Evolutionary conservation across 2,113 vertebrate genomes (phyloP).

Genomic region (Tiliqua scincoides): DNA sequence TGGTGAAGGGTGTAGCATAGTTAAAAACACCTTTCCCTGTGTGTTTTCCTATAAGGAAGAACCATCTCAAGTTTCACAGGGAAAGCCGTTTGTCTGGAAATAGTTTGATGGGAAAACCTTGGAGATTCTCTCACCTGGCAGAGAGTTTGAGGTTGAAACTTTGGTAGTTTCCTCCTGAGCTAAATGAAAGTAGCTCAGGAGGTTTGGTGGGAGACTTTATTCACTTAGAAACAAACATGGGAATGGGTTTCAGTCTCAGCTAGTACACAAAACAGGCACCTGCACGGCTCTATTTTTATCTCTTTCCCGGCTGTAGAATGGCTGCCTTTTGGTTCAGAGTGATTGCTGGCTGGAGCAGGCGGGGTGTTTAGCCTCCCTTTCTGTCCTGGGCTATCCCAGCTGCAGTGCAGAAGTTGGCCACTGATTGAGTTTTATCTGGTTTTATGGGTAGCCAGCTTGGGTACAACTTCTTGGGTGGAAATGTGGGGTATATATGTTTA

Average conservation of each 20-base stretch:
- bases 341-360: not conserved
- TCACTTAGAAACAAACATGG: not conserved
- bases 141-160: not conserved
- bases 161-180: not conserved
- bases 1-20: not conserved
- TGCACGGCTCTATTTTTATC: not conserved
- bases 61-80: not conserved
- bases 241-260: not conserved
- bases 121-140: not conserved
- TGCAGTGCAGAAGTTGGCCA: not conserved
- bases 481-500: too few relatives aligned
- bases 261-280: not conserved
- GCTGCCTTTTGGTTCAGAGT: not conserved
- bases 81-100: not conserved
- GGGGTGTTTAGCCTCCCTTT: not conserved
- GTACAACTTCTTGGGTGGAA: not conserved
- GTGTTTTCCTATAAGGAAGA: not conserved
- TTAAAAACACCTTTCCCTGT: too few relatives aligned
- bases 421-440: not conserved
- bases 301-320: not conserved
- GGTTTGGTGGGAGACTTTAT: not conserved
- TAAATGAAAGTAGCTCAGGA: not conserved
- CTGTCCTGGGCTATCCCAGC: not conserved
- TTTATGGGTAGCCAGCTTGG: too few relatives aligned
- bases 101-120: not conserved